Percentiles rank a stretch among this genome's conserved stretches.
phyloP scores from a whole-genome alignment of 2,113 vertebrate species.

The Crotalus horridus region DNA sequence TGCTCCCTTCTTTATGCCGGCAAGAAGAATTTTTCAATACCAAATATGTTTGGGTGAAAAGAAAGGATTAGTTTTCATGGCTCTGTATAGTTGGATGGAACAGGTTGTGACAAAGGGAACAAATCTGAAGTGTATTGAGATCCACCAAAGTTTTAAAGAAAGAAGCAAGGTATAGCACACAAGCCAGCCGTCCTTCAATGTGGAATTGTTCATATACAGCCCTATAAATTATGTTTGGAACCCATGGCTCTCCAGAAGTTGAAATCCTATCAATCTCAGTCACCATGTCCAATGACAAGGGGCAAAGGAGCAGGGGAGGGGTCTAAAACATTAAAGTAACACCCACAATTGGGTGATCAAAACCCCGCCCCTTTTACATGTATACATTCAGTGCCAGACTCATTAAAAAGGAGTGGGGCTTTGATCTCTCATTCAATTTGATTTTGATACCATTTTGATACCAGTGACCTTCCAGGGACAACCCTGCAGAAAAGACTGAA shows the following conservation, averaged over 20 bases:
- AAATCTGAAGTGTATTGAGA: not conserved
- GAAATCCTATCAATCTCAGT: not conserved
- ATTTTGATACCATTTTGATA: not conserved
- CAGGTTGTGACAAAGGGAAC: not conserved
- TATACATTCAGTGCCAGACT: not conserved
- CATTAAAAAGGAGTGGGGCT: not conserved
- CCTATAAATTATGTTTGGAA: not conserved
- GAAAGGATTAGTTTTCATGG: not conserved
- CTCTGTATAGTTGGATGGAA: not conserved
- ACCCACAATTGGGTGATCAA: not conserved
- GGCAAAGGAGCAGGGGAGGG: not conserved
- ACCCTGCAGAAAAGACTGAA: not conserved
- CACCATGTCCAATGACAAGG: not conserved
- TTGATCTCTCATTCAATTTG: not conserved
- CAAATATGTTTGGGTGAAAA: not conserved
- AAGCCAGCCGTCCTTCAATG: not conserved
- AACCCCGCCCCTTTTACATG: not conserved
- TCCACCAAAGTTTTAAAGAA: not conserved
- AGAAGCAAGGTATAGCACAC: not conserved
- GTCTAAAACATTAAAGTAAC: not conserved
- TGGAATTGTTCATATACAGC: not conserved
- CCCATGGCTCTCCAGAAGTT: not conserved
- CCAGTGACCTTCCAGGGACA: not conserved
- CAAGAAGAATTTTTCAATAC: not conserved
- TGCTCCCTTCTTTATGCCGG: not conserved